These are phyloP conservation scores for Pitangus sulphuratus DNA, from an alignment of 2,797 vertebrate species.

Conservation along the genomic window DNA sequence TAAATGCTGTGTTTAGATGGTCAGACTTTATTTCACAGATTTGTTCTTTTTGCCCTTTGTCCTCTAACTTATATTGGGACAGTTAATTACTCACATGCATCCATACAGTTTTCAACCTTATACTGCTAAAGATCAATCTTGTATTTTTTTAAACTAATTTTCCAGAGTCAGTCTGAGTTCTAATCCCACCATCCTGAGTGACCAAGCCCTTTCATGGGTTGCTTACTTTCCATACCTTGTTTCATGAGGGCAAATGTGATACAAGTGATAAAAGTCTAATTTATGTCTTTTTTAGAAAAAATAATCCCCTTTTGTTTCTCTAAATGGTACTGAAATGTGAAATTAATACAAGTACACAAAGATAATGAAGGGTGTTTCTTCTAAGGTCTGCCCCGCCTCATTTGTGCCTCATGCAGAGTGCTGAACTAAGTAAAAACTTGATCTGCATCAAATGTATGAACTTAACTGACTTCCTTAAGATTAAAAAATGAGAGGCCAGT, in stretches of 20 bases:
- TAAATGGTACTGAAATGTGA: background rate
- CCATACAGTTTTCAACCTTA: background rate
- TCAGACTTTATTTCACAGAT: background rate
- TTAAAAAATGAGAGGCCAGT: background rate
- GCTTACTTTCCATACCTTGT: background rate
- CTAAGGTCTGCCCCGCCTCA: background rate
- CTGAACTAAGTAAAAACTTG: slow-evolving; percentile 53
- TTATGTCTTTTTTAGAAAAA: background rate
- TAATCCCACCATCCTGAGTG: background rate
- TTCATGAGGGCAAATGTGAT: background rate
- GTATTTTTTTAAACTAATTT: background rate
- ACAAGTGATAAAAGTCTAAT: background rate
- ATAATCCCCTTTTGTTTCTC: background rate
- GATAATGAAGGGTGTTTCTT: background rate
- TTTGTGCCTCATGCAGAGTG: background rate
- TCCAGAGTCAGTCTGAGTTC: background rate
- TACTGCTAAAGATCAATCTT: background rate
- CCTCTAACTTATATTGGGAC: background rate
- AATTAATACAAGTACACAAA: background rate
- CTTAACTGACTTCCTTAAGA: slow-evolving; percentile 21
- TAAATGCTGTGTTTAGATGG: background rate
- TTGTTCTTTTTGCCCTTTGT: background rate
- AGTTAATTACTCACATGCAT: background rate
- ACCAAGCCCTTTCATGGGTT: fast-evolving
- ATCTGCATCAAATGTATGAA: slow-evolving; percentile 34